Evolutionary conservation across 1,140 invertebrate genomes (phyloP).

Genomic region (Pseudomyrmex cubaensis): DNA sequence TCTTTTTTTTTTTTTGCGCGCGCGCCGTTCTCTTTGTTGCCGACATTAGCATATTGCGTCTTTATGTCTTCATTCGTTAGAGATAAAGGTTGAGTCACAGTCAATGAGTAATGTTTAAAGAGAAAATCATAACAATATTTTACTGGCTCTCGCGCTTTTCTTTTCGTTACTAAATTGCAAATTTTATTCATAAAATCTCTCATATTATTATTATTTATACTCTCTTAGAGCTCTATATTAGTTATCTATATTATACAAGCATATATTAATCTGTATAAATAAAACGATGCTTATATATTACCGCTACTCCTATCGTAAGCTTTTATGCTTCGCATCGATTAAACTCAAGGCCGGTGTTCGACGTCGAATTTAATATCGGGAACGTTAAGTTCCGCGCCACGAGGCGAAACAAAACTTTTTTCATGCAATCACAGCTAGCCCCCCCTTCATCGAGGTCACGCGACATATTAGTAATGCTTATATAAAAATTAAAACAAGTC

Average conservation of each 20-base stretch:
- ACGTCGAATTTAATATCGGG: background rate
- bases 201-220: conserved; percentile 22
- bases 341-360: background rate
- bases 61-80: background rate
- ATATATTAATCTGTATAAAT: conserved; percentile 66
- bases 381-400: background rate
- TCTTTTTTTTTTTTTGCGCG: too few relatives aligned
- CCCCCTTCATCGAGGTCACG: background rate
- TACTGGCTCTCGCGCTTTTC: background rate
- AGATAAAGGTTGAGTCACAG: background rate
- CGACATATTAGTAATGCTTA: background rate
- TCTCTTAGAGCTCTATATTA: conserved; percentile 44
- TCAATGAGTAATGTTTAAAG: background rate
- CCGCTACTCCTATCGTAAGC: background rate
- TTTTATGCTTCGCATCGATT: conserved; percentile 24
- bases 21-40: background rate
- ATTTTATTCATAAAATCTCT: conserved; percentile 5
- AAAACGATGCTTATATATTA: conserved; percentile 30
- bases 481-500: too few relatives aligned
- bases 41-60: background rate
- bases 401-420: background rate
- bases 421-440: conserved; percentile 46
- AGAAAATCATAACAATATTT: conserved; percentile 4
- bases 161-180: conserved; percentile 16
- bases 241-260: conserved; percentile 35